These are phyloP conservation scores for Clarias gariepinus DNA, from an alignment of 2,113 vertebrate species.

Conservation along the genomic window DNA sequence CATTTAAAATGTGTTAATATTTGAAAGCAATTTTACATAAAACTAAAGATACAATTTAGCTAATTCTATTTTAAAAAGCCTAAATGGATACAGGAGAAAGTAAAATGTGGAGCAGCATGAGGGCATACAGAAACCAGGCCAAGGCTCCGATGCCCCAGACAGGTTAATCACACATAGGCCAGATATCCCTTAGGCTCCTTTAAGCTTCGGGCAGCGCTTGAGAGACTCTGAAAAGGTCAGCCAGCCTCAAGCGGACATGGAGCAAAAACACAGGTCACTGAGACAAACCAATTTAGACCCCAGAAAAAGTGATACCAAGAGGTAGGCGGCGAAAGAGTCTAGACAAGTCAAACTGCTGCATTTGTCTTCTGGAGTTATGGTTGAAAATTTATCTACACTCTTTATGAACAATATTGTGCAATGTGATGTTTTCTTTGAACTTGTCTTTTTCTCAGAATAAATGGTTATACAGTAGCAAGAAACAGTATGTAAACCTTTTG, in stretches of 20 bases:
- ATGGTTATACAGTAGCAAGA: no score
- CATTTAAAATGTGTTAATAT: background rate
- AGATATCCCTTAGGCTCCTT: conserved; percentile 9
- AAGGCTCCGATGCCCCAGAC: conserved; percentile 25
- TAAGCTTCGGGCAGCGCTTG: background rate
- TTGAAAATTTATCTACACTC: no score
- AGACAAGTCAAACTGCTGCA: background rate
- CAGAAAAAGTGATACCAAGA: background rate
- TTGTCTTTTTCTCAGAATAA: no score
- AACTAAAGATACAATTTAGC: background rate
- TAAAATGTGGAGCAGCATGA: conserved; percentile 11
- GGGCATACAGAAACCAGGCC: conserved; percentile 18
- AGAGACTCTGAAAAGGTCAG: conserved; percentile 53
- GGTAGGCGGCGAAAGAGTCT: background rate
- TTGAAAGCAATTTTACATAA: background rate
- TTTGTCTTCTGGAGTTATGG: background rate
- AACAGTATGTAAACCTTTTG: no score
- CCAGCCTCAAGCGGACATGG: conserved; percentile 19
- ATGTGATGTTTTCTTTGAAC: no score
- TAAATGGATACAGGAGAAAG: conserved; percentile 22
- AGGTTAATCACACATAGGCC: conserved; percentile 18
- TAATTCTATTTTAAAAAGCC: background rate
- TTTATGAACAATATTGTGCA: no score
- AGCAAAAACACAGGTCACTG: conserved; percentile 13
- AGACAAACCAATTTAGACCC: background rate